A percentile compares a stretch with the other conserved stretches of the same genome.
Conservation (phyloP, 1,140 invertebrate genomes). For the Diachasma alloeum region DNA sequence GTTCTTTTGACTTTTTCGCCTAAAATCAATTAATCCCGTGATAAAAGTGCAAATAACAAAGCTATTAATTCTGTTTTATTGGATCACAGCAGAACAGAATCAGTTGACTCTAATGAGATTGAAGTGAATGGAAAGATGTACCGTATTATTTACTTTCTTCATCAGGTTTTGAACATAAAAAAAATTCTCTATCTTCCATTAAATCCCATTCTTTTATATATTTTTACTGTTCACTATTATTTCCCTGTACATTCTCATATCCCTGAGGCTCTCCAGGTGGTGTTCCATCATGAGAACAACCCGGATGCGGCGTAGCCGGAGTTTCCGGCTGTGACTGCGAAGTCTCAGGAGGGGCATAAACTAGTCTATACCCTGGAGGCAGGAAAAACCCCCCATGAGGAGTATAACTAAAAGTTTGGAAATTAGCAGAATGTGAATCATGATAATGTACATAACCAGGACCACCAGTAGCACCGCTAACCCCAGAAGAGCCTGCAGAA, state of each 20-base stretch:
- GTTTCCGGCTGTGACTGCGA: constrained; percentile 56
- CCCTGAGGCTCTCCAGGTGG: constrained; percentile 54
- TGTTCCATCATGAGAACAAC: constrained; percentile 56
- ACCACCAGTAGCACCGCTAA: constrained; percentile 29
- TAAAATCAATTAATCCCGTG: no score
- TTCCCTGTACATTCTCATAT: constrained; percentile 35
- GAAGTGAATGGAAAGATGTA: not conserved
- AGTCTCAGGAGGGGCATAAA: constrained; percentile 54
- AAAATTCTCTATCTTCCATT: not conserved
- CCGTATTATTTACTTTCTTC: not conserved
- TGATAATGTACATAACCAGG: constrained; percentile 54
- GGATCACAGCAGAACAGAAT: not conserved
- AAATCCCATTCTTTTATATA: not conserved
- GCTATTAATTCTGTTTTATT: no score
- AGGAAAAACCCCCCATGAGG: constrained; percentile 57
- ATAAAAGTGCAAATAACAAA: no score
- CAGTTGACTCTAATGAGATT: not conserved
- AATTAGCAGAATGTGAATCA: constrained; percentile 50
- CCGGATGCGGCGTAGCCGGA: constrained; percentile 53
- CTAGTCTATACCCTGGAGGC: constrained; percentile 57
- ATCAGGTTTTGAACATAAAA: not conserved
- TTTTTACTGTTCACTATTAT: constrained; percentile 45
- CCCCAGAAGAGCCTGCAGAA: constrained; percentile 31
- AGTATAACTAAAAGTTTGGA: constrained; percentile 51
- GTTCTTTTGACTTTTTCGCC: no score